Evolutionary conservation across 2,888 invertebrate species (phyloP).

Genomic region (Fabriciana adippe): DNA sequence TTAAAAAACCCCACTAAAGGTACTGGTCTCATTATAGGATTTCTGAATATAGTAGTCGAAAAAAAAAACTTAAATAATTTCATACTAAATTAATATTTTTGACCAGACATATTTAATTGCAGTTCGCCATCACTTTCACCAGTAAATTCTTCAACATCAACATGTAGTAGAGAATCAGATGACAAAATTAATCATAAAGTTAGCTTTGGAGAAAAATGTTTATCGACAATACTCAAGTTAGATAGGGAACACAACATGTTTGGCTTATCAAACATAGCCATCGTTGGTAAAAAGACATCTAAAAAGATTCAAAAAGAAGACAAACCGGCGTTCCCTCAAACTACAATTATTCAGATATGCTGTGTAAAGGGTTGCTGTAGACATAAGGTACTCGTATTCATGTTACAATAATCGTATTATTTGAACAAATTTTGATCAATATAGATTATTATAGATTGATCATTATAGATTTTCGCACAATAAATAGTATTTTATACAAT

Average conservation of each 20-base stretch:
- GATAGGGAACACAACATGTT: constrained; percentile 75
- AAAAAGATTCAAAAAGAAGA: constrained; percentile 58
- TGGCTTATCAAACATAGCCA: constrained; percentile 68
- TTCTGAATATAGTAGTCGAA: no score
- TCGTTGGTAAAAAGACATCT: constrained; percentile 55
- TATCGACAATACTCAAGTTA: constrained; percentile 69
- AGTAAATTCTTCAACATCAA: constrained; percentile 52
- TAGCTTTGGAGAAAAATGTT: constrained; percentile 57
- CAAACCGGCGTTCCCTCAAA: constrained; percentile 68
- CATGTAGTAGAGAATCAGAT: constrained; percentile 54
- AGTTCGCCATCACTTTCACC: constrained; percentile 63
- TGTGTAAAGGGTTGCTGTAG: constrained; percentile 58
- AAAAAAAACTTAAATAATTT: no score
- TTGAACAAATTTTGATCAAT: not conserved
- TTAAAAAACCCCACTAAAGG: constrained; percentile 24
- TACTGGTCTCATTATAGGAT: not conserved
- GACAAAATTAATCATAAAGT: constrained; percentile 43
- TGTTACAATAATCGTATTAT: constrained; percentile 1
- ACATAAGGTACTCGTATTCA: constrained; percentile 56
- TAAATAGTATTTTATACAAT: not conserved
- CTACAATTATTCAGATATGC: constrained; percentile 71
- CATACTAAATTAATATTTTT: not conserved
- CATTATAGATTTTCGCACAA: not conserved
- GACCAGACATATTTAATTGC: constrained; percentile 42
- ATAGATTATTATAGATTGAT: no score